Evolutionary conservation across 2,888 invertebrate genomes (phyloP).

Genomic region (Opisthograptis luteolata): DNA sequence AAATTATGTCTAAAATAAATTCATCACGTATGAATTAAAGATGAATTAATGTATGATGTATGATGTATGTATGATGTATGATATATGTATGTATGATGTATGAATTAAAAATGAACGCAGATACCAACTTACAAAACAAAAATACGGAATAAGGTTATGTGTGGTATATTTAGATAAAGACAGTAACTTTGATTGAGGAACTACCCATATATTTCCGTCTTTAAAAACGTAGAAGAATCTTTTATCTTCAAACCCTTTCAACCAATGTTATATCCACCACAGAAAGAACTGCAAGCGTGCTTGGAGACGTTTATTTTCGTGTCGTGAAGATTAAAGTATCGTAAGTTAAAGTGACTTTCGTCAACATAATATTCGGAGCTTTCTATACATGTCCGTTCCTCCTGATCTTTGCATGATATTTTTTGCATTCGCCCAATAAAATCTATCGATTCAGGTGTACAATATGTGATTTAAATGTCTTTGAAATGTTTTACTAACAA

Average conservation of each 20-base stretch:
- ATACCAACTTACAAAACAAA: too few species aligned
- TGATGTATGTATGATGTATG: too few species aligned
- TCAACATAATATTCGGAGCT: conserved; percentile 4
- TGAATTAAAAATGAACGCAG: too few species aligned
- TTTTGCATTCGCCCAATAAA: neutral
- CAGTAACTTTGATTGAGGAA: too few species aligned
- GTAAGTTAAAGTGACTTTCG: conserved; percentile 17
- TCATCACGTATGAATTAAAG: too few species aligned
- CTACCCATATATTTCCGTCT: too few species aligned
- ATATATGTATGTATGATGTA: too few species aligned
- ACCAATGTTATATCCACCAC: conserved; percentile 16
- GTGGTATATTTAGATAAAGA: too few species aligned
- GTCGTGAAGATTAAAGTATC: conserved; percentile 10
- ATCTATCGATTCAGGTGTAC: neutral
- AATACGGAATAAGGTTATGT: too few species aligned
- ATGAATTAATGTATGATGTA: too few species aligned
- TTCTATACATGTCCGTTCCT: neutral
- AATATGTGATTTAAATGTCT: conserved; percentile 3
- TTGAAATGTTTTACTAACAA: conserved; percentile 9
- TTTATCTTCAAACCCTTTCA: neutral
- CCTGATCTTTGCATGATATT: neutral
- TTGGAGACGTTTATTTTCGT: conserved; percentile 18
- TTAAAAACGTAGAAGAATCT: neutral
- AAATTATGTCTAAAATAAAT: too few species aligned
- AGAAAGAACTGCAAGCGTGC: conserved; percentile 22